These are phyloP conservation scores for Agonopterix alstromeriana DNA, from an alignment of 2,888 invertebrate genomes.

Conservation along the genomic window DNA sequence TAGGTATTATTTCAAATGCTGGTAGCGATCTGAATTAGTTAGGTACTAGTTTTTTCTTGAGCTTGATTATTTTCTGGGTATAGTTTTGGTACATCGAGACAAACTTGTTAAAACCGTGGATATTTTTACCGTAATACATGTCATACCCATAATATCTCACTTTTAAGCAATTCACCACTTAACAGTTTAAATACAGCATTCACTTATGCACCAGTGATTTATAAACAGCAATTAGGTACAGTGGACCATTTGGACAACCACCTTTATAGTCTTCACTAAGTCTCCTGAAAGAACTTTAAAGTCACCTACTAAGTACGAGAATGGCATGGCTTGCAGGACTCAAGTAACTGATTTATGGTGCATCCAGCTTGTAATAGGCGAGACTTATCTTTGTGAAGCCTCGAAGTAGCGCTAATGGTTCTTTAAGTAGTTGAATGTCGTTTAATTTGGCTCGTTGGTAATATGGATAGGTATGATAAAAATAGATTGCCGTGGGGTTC, in stretches of 20 bases:
- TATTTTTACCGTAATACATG: too few species aligned
- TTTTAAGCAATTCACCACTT: not conserved
- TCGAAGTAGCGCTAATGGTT: slow-evolving; percentile 22
- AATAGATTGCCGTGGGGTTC: too few species aligned
- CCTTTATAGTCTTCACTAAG: slow-evolving; percentile 27
- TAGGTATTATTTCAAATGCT: too few species aligned
- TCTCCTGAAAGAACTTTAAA: not conserved
- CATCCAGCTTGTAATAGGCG: slow-evolving; percentile 14
- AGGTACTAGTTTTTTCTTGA: too few species aligned
- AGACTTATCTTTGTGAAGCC: slow-evolving; percentile 24
- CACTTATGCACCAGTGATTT: slow-evolving; percentile 24
- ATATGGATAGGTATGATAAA: not conserved
- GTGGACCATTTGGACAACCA: slow-evolving; percentile 6
- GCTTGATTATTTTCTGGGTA: too few species aligned
- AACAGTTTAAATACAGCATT: slow-evolving; percentile 5
- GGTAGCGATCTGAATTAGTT: too few species aligned
- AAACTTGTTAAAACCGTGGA: too few species aligned
- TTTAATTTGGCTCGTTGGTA: not conserved
- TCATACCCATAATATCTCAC: too few species aligned
- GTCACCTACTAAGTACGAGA: too few species aligned
- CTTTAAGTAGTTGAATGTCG: slow-evolving; percentile 4
- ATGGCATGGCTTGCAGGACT: slow-evolving; percentile 8
- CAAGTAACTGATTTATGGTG: slow-evolving; percentile 14
- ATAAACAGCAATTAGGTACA: slow-evolving; percentile 27
- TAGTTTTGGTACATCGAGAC: too few species aligned